Conservation (phyloP, 2,113 vertebrate species). For the Lontra canadensis region DNA sequence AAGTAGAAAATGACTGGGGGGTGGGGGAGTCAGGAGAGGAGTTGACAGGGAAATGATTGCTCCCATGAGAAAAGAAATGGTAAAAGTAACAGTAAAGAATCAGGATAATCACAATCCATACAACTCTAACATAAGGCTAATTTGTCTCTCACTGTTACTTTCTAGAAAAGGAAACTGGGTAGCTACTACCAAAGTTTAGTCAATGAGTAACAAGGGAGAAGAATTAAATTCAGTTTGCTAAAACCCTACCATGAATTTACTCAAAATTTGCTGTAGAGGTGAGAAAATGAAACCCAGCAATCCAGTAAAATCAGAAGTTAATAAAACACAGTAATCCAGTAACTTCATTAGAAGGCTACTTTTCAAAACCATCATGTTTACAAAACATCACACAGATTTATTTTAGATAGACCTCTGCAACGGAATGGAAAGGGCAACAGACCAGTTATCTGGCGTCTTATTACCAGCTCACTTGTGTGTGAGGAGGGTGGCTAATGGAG, state of each 20-base stretch:
- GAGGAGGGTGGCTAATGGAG: background rate
- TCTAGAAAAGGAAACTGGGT: background rate
- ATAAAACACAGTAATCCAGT: background rate
- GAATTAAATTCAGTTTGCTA: background rate
- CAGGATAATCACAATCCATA: background rate
- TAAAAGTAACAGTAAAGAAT: background rate
- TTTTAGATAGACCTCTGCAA: background rate
- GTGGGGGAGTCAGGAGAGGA: background rate
- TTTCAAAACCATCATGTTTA: background rate
- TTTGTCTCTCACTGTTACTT: background rate
- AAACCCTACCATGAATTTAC: background rate
- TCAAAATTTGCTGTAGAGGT: background rate
- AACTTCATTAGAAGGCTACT: background rate
- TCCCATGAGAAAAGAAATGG: background rate
- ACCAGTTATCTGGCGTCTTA: background rate
- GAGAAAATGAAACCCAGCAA: background rate
- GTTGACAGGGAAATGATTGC: background rate
- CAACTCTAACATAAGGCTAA: constrained; percentile 21
- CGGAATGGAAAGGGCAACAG: background rate
- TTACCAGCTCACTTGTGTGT: background rate
- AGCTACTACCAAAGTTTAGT: background rate
- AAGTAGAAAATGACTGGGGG: background rate
- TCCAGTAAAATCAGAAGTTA: background rate
- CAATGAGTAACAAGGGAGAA: background rate
- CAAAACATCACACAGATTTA: background rate